Conservation (phyloP, 2,797 vertebrate genomes). For the Gallinago solitaria region DNA sequence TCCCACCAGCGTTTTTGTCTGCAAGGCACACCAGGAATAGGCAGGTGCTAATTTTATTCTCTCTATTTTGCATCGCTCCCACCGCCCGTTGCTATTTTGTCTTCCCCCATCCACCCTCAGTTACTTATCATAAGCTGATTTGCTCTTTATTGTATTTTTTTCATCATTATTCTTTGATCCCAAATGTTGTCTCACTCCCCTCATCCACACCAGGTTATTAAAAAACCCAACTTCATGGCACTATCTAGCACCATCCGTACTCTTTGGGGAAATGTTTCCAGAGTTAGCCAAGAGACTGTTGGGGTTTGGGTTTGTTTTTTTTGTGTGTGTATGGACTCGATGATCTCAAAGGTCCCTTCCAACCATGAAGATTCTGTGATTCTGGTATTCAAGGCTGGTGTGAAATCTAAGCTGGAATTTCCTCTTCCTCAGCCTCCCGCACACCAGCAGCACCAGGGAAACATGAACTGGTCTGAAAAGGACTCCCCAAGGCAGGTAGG, state of each 20-base stretch:
- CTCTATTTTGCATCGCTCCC: neutral
- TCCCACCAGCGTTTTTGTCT: neutral
- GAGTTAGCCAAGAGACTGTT: neutral
- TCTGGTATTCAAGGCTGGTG: neutral
- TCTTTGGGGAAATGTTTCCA: neutral
- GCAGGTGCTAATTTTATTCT: neutral
- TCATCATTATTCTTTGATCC: neutral
- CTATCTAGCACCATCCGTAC: fast-evolving
- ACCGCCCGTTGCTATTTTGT: neutral
- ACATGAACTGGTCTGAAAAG: neutral
- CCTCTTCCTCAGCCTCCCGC: neutral
- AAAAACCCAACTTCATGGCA: neutral
- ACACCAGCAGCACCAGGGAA: neutral
- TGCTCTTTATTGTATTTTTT: neutral
- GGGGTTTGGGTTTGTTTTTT: no score
- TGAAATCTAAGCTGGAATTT: neutral
- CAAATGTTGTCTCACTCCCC: neutral
- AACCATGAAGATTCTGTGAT: no score
- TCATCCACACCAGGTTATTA: neutral
- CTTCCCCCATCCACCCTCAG: neutral
- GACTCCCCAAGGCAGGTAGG: neutral
- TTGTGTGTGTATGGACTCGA: no score
- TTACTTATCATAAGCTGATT: neutral
- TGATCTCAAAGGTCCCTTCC: no score
- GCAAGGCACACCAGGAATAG: neutral